Percentiles rank a stretch among this genome's conserved stretches.
Evolutionary conservation across 2,113 vertebrate species (phyloP).

Genomic region (Lepus europaeus): DNA sequence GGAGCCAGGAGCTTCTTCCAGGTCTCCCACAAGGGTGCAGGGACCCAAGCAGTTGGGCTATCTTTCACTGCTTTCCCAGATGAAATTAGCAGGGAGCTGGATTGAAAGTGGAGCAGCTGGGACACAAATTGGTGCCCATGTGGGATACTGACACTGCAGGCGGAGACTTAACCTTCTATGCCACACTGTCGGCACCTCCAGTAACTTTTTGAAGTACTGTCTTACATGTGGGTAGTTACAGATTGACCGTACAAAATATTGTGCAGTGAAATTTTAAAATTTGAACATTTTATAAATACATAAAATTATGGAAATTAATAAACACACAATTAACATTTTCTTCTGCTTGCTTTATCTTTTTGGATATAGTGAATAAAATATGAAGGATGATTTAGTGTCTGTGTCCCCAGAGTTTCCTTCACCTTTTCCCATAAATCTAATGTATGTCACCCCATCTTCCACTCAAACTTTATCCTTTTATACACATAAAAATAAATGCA

Average conservation of each 20-base stretch:
- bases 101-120: too few species aligned
- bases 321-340: constrained; percentile 34
- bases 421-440: not conserved
- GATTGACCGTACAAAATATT: not conserved
- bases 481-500: not conserved
- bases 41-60: too few species aligned
- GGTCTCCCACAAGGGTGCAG: too few species aligned
- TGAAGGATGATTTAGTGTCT: constrained; percentile 10
- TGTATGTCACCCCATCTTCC: not conserved
- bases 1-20: too few species aligned
- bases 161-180: too few species aligned
- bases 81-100: too few species aligned
- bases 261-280: not conserved
- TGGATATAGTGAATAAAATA: constrained; percentile 21
- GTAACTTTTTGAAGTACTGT: too few species aligned
- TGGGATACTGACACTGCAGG: too few species aligned
- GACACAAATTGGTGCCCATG: too few species aligned
- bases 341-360: constrained; percentile 33
- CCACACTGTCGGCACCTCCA: too few species aligned
- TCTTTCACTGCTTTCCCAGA: too few species aligned
- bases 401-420: not conserved
- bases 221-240: not conserved
- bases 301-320: not conserved
- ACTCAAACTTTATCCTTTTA: constrained; percentile 40
- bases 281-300: constrained; percentile 7